A percentile compares a stretch with the other conserved stretches of the same genome.
phyloP scores from a whole-genome alignment of 2,797 vertebrate species.

The Tapera naevia region DNA sequence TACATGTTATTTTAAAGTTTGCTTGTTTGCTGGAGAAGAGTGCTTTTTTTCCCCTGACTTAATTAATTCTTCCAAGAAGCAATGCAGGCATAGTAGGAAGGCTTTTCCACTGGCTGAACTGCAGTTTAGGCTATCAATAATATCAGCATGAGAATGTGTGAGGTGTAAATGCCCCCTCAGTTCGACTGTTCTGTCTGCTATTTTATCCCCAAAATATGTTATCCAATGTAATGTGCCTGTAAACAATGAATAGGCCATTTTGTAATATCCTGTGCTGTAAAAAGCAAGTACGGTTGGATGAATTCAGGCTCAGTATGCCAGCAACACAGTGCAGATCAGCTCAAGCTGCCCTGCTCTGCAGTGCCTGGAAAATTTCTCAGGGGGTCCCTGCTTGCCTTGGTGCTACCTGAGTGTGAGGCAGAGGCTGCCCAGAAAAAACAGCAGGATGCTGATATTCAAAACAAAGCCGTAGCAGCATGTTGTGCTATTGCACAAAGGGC shows the following conservation, averaged over 20 bases:
- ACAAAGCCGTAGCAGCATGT: not conserved
- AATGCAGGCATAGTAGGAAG: not conserved
- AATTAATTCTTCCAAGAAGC: not conserved
- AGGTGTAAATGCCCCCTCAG: not conserved
- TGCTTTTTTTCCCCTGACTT: not conserved
- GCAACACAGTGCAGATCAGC: not conserved
- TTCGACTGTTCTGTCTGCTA: not conserved
- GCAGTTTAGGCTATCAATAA: not conserved
- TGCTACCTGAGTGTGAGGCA: not conserved
- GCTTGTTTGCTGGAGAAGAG: not conserved
- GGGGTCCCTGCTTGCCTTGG: not conserved
- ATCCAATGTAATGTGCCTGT: not conserved
- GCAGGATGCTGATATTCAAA: not conserved
- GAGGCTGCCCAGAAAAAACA: not conserved
- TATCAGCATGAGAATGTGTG: not conserved
- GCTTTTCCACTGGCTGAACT: not conserved
- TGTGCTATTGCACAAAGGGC: not conserved
- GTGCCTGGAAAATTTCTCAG: not conserved
- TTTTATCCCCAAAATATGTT: not conserved
- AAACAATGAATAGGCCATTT: not conserved
- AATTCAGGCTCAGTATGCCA: not conserved
- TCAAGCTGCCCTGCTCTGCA: not conserved
- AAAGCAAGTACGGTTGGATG: not conserved
- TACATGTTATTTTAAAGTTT: not conserved
- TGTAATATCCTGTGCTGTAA: not conserved